These are phyloP conservation scores for Kryptolebias ocellatus DNA, from an alignment of 2,797 vertebrate species.

Conservation along the genomic window DNA sequence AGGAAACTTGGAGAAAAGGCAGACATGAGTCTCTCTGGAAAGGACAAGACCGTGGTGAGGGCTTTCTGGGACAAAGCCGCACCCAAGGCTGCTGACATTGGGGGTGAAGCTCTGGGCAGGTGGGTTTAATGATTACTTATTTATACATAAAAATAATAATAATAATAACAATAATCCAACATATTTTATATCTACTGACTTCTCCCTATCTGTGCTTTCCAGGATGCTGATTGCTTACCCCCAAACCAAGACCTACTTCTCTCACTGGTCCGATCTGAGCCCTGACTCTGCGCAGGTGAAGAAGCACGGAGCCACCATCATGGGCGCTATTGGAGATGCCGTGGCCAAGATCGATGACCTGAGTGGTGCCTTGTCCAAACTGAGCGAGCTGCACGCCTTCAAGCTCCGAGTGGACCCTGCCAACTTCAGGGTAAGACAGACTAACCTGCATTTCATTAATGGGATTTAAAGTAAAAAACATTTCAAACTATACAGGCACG, in stretches of 20 bases:
- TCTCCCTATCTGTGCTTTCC: conserved; percentile 40
- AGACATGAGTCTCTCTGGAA: conserved; percentile 72
- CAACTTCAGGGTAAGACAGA: conserved; percentile 75
- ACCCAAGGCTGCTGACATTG: conserved; percentile 20
- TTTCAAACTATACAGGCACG: too few relatives aligned
- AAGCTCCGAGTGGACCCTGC: conserved; percentile 79
- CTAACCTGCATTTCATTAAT: too few relatives aligned
- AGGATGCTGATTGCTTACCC: conserved; percentile 78
- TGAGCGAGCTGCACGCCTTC: conserved; percentile 80
- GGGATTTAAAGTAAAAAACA: too few relatives aligned
- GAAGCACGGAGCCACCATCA: conserved; percentile 73
- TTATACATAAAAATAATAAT: too few relatives aligned
- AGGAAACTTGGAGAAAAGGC: conserved; percentile 2
- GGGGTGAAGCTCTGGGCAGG: conserved; percentile 82
- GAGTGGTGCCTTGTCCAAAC: conserved; percentile 45
- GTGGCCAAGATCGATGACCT: conserved; percentile 76
- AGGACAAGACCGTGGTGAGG: conserved; percentile 79
- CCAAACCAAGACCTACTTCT: conserved; percentile 72
- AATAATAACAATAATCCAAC: too few relatives aligned
- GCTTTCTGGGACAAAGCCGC: conserved; percentile 58
- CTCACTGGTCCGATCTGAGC: conserved; percentile 61
- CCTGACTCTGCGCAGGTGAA: conserved; percentile 66
- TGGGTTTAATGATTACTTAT: conserved; percentile 20
- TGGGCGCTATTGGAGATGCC: conserved; percentile 64
- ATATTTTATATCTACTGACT: not conserved